A percentile compares a stretch with the other conserved stretches of the same genome.
Conservation (phyloP, 2,113 vertebrate species). For the Athene noctua region DNA sequence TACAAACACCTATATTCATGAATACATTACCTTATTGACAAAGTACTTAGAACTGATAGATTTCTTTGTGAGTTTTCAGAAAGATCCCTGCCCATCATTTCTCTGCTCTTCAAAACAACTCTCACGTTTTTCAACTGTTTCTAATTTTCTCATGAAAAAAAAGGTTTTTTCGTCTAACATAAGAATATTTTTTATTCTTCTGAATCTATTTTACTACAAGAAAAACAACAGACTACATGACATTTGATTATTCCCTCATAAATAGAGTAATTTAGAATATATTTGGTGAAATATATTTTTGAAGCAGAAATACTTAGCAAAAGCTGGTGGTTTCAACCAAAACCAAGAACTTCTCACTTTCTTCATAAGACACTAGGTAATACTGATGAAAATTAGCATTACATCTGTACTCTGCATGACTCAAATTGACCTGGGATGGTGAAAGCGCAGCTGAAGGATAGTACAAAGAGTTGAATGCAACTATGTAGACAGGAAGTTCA, state of each 20-base stretch:
- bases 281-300: neutral
- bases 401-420: neutral
- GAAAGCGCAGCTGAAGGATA: neutral
- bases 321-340: neutral
- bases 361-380: neutral
- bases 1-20: neutral
- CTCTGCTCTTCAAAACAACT: neutral
- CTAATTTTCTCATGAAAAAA: neutral
- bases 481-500: neutral
- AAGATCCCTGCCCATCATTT: neutral
- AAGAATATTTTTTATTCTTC: neutral
- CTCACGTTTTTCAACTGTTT: neutral
- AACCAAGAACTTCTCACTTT: neutral
- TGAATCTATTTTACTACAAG: neutral
- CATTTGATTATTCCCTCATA: neutral
- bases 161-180: neutral
- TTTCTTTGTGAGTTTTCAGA: neutral
- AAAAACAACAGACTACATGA: neutral
- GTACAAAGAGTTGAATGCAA: neutral
- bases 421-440: neutral
- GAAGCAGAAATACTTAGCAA: neutral
- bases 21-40: neutral
- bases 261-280: neutral
- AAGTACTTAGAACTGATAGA: neutral
- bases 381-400: neutral